phyloP scores from a whole-genome alignment of 2,888 invertebrate species.

The Rhopalosiphum nymphaeae region DNA sequence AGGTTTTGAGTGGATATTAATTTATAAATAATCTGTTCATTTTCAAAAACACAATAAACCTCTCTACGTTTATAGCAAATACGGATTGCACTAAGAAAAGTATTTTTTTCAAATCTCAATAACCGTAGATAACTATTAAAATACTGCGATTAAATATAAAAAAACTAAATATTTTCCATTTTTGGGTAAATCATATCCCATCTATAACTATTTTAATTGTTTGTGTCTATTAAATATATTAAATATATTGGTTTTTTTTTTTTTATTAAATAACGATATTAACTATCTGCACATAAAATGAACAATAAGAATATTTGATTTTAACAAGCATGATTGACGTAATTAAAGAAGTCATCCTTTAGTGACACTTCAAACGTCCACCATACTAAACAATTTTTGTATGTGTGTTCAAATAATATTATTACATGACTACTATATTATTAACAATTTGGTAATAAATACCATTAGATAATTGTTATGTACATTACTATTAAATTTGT shows the following conservation, averaged over 20 bases:
- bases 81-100: background rate
- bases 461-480: background rate
- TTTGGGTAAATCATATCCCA: background rate
- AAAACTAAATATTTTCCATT: background rate
- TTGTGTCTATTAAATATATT: background rate
- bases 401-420: background rate
- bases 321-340: background rate
- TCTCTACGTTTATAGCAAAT: background rate
- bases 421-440: background rate
- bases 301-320: background rate
- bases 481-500: slow-evolving; percentile 36
- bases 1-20: background rate
- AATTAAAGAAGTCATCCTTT: background rate
- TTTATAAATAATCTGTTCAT: background rate
- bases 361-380: background rate
- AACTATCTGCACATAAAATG: background rate
- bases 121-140: background rate
- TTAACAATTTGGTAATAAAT: background rate
- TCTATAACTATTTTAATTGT: background rate
- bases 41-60: background rate
- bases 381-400: background rate
- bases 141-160: background rate
- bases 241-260: background rate
- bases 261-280: background rate
- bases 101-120: background rate